phyloP scores from a whole-genome alignment of 2,888 invertebrate genomes.

The Microctonus brassicae region DNA sequence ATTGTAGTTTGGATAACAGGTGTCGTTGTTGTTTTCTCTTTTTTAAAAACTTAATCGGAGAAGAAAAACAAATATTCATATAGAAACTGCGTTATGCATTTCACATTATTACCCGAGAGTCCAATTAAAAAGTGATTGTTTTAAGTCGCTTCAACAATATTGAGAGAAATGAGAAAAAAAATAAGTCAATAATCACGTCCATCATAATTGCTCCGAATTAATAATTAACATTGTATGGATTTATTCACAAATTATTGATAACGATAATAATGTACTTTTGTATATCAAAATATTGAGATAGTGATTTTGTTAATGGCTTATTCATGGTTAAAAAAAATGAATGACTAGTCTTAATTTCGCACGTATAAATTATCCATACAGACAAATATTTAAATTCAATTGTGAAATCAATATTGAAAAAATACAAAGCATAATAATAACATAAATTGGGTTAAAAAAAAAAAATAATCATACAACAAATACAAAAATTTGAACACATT shows the following conservation, averaged over 20 bases:
- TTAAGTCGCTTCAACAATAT: background rate
- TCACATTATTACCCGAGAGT: background rate
- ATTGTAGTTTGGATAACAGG: slow-evolving; percentile 58
- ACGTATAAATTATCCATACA: background rate
- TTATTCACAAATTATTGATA: background rate
- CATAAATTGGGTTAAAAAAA: background rate
- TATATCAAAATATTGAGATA: background rate
- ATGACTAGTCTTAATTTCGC: background rate
- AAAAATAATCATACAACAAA: background rate
- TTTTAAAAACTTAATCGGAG: background rate
- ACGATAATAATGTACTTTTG: slow-evolving; percentile 6
- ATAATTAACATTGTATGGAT: background rate
- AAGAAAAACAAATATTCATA: background rate
- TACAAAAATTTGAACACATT: background rate
- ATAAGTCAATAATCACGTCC: slow-evolving; percentile 2
- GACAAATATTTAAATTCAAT: background rate
- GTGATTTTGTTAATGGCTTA: background rate
- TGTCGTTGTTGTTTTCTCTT: background rate
- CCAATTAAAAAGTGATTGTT: background rate
- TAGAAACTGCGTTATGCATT: background rate
- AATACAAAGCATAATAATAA: background rate
- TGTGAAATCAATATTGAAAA: background rate
- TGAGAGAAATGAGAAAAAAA: background rate
- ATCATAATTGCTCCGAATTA: slow-evolving; percentile 2
- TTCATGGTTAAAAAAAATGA: background rate